Evolutionary conservation across 1,140 invertebrate species (phyloP), one percentile per base, ranked within the genome.

Genomic region (Thaumatotibia leucotreta): DNA sequence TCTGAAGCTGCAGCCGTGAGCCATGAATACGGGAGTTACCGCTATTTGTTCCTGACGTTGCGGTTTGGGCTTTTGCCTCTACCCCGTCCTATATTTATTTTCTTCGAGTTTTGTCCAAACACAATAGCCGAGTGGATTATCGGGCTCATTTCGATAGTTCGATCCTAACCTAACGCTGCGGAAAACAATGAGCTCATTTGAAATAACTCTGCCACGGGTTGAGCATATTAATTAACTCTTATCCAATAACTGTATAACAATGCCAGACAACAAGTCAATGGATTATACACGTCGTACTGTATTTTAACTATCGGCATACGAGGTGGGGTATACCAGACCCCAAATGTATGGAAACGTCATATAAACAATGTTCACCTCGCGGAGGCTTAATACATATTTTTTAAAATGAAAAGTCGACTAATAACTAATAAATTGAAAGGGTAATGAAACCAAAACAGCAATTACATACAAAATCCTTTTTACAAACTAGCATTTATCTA

Each of bases 1-100:
- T 86, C 83, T 80, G 80, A 69, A 82, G 78, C 82, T 88, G 85
- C 86, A 87, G 85, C 83, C 88, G 77, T 87, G 84, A 87, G 82
- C 88, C 86, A 91, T 91, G 88, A 91, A 91, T 89, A 88, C 83
- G 81, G 85, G 84, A 88, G 83, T 87, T 89, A 90, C 86, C 82
- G 88, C 88, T 90, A 89, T 90, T 90, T 90, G 88, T 88, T 90
- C 83, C 84, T 88, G 88, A 90, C 86, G 77, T 83, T 86, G 88
- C 81, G 88, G 88, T 87, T 88, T 90, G 84, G 85, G 84, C 84
- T 86, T 86, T 85, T 86, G 85, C 83, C 81, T 86, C 85, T 73
- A 69, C 71, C 80, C 82, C 74, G 68, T 77, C 77, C 79, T 82
- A 82, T 88, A 88, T 88, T 90, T 90, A 88, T 88, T 88, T 90